phyloP scores from a whole-genome alignment of 2,113 vertebrate genomes.

The Ptyas mucosa region DNA sequence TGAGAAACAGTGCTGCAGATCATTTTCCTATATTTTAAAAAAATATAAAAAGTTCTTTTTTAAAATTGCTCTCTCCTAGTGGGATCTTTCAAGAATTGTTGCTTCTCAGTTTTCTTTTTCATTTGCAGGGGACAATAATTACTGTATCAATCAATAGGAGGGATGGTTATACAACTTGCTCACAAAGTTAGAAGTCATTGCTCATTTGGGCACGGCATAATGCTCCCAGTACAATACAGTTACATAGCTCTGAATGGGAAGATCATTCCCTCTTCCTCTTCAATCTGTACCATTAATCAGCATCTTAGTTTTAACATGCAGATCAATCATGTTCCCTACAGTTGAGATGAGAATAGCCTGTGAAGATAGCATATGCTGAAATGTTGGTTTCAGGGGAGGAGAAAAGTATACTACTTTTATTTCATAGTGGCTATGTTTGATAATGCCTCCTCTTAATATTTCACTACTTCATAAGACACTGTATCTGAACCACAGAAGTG shows the following conservation, averaged over 20 bases:
- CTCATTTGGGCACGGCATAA: not conserved
- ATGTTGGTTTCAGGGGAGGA: not conserved
- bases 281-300: not conserved
- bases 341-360: not conserved
- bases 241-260: not conserved
- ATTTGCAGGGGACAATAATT: not conserved
- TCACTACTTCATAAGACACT: slow-evolving; percentile 15
- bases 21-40: not conserved
- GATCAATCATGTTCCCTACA: not conserved
- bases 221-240: not conserved
- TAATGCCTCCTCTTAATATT: slow-evolving; percentile 6
- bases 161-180: not conserved
- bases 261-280: not conserved
- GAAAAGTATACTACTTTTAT: not conserved
- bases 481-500: slow-evolving; percentile 13
- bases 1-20: not conserved
- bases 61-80: not conserved
- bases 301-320: not conserved
- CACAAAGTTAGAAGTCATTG: not conserved
- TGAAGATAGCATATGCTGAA: not conserved
- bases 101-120: not conserved
- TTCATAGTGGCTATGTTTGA: not conserved
- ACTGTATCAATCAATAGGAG: not conserved
- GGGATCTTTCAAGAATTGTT: not conserved
- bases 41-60: not conserved